phyloP scores from a whole-genome alignment of 2,113 vertebrate genomes.

The Pedionomus torquatus region DNA sequence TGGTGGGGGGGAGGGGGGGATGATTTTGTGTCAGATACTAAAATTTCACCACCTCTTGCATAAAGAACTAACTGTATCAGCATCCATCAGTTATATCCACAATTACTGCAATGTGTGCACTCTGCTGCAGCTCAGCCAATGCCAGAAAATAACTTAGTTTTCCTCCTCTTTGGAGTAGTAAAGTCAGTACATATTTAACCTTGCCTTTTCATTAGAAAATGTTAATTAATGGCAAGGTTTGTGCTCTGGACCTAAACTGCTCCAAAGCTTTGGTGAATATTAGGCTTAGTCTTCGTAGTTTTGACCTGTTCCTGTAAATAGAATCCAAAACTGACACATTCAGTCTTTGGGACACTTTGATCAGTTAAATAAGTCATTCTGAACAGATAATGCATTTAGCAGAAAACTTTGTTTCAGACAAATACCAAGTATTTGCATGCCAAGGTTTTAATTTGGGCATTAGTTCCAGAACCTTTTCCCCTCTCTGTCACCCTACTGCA shows the following conservation, averaged over 20 bases:
- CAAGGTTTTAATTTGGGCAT: not conserved
- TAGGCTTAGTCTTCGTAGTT: not conserved
- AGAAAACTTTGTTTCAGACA: not conserved
- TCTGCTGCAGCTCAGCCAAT: not conserved
- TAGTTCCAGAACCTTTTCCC: not conserved
- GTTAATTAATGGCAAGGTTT: not conserved
- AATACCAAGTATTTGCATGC: not conserved
- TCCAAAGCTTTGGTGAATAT: not conserved
- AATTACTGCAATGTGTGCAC: not conserved
- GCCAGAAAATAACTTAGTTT: not conserved
- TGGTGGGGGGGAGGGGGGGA: not conserved
- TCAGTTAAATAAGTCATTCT: not conserved
- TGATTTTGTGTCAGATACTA: not conserved
- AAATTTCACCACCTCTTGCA: not conserved
- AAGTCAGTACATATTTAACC: not conserved
- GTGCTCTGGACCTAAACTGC: not conserved
- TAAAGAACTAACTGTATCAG: not conserved
- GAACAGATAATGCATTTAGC: not conserved
- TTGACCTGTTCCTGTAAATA: not conserved
- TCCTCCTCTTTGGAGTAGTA: not conserved
- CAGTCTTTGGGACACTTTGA: not conserved
- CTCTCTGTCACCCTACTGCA: not conserved
- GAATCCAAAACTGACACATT: not conserved
- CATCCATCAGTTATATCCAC: not conserved
- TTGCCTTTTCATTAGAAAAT: not conserved